Percentiles rank a stretch among this genome's conserved stretches.
These are phyloP conservation scores for Oophaga pumilio DNA, from an alignment of 2,113 vertebrate genomes.

Conservation along the genomic window DNA sequence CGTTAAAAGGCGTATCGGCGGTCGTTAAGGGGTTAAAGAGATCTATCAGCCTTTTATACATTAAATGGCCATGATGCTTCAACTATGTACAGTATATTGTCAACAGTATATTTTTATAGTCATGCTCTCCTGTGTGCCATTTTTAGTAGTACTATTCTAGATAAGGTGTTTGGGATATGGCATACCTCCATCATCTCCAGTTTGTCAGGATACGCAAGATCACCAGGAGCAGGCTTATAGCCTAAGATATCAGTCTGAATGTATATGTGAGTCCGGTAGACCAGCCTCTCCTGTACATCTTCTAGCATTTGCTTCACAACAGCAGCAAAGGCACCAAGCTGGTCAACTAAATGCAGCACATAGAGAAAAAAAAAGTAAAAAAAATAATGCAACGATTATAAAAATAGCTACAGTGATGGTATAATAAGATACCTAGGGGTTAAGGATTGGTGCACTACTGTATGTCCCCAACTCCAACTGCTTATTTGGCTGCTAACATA, in stretches of 20 bases:
- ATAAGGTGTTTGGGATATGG: not conserved
- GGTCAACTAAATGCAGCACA: conserved; percentile 73
- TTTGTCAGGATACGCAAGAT: conserved; percentile 96
- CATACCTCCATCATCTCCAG: conserved; percentile 97
- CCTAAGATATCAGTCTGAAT: conserved; percentile 95
- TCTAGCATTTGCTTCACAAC: conserved; percentile 96
- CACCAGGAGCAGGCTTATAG: conserved; percentile 93
- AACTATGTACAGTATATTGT: not conserved
- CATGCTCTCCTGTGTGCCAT: not conserved
- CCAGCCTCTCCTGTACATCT: conserved; percentile 94
- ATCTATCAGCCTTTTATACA: not conserved
- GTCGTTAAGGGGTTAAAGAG: too few relatives aligned
- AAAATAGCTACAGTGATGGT: too few relatives aligned
- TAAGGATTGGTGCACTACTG: not conserved
- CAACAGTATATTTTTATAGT: not conserved
- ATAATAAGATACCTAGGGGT: too few relatives aligned
- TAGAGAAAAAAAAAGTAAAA: not conserved
- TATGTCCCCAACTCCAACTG: too few relatives aligned
- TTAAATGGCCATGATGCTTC: not conserved
- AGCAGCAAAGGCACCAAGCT: conserved; percentile 89
- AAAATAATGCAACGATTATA: not conserved
- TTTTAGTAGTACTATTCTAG: not conserved
- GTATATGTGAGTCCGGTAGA: conserved; percentile 96
- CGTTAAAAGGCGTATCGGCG: too few relatives aligned
- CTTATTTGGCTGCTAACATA: not conserved